phyloP scores from a whole-genome alignment of 2,888 invertebrate genomes.

The Metellina segmentata region DNA sequence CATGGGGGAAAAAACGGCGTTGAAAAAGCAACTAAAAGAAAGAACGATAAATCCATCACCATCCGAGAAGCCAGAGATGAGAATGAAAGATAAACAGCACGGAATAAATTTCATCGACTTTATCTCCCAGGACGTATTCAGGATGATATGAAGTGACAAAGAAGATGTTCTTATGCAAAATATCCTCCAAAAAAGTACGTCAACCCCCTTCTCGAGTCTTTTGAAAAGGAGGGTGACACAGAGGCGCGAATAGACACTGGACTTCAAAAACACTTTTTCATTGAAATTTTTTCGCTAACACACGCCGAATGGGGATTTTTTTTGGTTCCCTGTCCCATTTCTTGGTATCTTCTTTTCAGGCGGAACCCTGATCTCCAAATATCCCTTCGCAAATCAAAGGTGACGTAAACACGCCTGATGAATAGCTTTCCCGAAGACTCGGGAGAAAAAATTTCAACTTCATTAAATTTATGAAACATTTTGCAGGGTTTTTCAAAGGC shows the following conservation, averaged over 20 bases:
- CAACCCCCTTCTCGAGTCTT: neutral
- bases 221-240: slow-evolving; percentile 36
- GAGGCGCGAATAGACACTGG: slow-evolving; percentile 23
- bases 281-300: slow-evolving; percentile 29
- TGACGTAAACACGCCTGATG: slow-evolving; percentile 13
- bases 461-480: slow-evolving; percentile 35
- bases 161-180: slow-evolving; percentile 64
- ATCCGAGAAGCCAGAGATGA: slow-evolving; percentile 54
- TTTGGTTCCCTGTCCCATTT: too few species aligned
- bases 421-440: neutral
- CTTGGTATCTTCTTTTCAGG: neutral
- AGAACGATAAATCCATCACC: slow-evolving; percentile 60
- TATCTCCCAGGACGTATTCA: slow-evolving; percentile 39
- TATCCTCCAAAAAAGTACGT: slow-evolving; percentile 18
- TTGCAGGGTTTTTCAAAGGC: neutral
- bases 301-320: neutral
- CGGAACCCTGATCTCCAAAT: slow-evolving; percentile 8
- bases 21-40: neutral
- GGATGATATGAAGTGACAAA: slow-evolving; percentile 38
- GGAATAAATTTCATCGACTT: slow-evolving; percentile 61
- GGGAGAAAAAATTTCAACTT: neutral
- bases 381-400: slow-evolving; percentile 24
- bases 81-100: slow-evolving; percentile 70
- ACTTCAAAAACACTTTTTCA: slow-evolving; percentile 40
- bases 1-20: slow-evolving; percentile 1